Base-by-base conservation (phyloP, 2,113 vertebrate species). In the Perccottus glenii region DNA sequence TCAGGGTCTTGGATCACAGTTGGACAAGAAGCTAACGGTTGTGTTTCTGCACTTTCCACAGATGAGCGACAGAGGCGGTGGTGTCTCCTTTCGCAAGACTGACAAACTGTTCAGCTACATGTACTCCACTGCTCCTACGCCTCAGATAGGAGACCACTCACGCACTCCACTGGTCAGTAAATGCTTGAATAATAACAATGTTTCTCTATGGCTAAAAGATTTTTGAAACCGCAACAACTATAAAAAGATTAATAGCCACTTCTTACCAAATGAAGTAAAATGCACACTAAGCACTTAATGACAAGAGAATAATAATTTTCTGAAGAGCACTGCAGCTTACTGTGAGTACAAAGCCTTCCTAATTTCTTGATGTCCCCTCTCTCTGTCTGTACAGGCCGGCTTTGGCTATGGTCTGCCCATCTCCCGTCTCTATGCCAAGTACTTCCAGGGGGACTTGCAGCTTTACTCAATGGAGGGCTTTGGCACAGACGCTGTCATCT, bases 361-460 rank as follows among this genome's bases (percentile, higher is more conserved):
- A 73, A 73, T 59, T 44, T 62, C 49, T 43, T 60, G 6, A 50
- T 78, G 64, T 61, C 47, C 19, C 33, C 38, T 58, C 56, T 35
- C 47, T n/a, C 19, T 63, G 0, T 65, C 36, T 45, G 5, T 53
- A 11, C 85, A 98, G 96, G 96, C 96, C 14, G 96, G 96, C 5
- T 96, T 98, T 9, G 96, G 96, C 68, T 98, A 98, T 0, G 96
- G 96, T 9, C 90, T 98, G 66, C 96, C 96, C 75, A 98, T 98
- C 81, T 96, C 96, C 32, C 93, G 96, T 12, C 96, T 98, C 77
- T 98, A 97, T 0, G 96, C 96, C 86, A 95, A 95, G 88, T 98
- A 98, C 85, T 98, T 98, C 93, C 96, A 98, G 84, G 96, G 96
- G 1, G 96, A 98, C 86, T 89, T 98, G 79, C 95, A 98, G 91